Evolutionary conservation across 2,113 vertebrate genomes (phyloP).

Genomic region (Panthera leo): DNA sequence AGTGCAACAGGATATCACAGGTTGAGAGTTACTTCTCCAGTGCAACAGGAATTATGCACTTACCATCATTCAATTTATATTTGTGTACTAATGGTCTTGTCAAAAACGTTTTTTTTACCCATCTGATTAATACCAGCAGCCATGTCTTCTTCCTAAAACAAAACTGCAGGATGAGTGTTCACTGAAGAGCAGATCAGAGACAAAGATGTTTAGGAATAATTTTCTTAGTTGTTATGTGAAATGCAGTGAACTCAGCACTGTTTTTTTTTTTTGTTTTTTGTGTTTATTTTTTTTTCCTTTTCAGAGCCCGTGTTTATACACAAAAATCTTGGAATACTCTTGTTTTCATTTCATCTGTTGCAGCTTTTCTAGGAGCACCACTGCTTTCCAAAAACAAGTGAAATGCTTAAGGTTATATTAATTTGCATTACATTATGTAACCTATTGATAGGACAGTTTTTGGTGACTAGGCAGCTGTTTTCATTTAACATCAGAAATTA

Average conservation of each 20-base stretch:
- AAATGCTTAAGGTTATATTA: background rate
- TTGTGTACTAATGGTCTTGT: background rate
- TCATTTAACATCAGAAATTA: background rate
- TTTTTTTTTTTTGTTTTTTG: background rate
- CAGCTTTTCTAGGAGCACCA: background rate
- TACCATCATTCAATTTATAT: background rate
- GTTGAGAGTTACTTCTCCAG: background rate
- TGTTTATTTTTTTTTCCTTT: background rate
- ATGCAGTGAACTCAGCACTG: background rate
- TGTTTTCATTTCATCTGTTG: conserved; percentile 38
- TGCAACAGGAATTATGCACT: background rate
- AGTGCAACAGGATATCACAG: background rate
- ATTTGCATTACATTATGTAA: background rate
- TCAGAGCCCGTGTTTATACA: conserved; percentile 30
- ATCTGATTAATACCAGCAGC: background rate
- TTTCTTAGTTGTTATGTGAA: background rate
- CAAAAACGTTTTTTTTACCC: background rate
- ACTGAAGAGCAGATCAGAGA: background rate
- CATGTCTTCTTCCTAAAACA: background rate
- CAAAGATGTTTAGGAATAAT: background rate
- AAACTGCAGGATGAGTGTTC: background rate
- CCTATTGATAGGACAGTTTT: background rate
- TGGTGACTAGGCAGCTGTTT: background rate
- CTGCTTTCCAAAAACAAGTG: conserved; percentile 4
- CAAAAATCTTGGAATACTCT: conserved; percentile 28